These are phyloP conservation scores for Macrosteles quadrilineatus DNA, from an alignment of 1,140 invertebrate species.

Conservation along the genomic window DNA sequence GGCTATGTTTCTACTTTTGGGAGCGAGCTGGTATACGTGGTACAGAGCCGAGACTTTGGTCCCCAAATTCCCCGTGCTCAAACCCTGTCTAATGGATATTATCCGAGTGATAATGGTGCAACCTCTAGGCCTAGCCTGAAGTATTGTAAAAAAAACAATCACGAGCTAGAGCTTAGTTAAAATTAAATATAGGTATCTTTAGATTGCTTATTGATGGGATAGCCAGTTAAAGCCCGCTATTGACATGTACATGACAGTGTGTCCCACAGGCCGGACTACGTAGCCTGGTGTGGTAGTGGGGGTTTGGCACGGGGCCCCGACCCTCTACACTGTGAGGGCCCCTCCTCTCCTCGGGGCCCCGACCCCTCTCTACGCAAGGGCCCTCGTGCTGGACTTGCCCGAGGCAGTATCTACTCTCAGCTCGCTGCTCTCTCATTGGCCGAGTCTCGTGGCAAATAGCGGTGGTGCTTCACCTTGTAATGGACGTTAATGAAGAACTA, in stretches of 20 bases:
- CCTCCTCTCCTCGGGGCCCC: slow-evolving; percentile 58
- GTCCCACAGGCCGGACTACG: slow-evolving; percentile 62
- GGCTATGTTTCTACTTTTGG: too few species aligned
- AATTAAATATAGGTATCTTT: too few species aligned
- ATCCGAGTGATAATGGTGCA: too few species aligned
- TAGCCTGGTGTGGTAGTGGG: slow-evolving; percentile 67
- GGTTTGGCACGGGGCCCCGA: slow-evolving; percentile 59
- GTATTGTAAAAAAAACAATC: too few species aligned
- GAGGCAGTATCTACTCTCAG: slow-evolving; percentile 65
- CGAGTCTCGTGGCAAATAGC: slow-evolving; percentile 27
- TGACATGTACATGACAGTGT: slow-evolving; percentile 20
- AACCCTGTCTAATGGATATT: too few species aligned
- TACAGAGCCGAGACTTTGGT: too few species aligned
- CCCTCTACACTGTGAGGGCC: slow-evolving; percentile 50
- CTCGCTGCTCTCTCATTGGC: slow-evolving; percentile 2
- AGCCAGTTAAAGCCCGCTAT: not conserved
- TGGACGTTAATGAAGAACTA: not conserved
- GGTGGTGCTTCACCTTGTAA: not conserved
- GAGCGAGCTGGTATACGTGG: too few species aligned
- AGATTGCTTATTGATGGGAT: too few species aligned
- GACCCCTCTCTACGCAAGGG: slow-evolving; percentile 64
- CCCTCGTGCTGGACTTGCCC: slow-evolving; percentile 60
- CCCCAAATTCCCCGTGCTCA: too few species aligned
- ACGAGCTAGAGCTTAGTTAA: too few species aligned
- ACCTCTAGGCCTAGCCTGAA: too few species aligned